Base-by-base conservation (phyloP, 2,888 invertebrate genomes). In the Meteorus cinctellus region DNA sequence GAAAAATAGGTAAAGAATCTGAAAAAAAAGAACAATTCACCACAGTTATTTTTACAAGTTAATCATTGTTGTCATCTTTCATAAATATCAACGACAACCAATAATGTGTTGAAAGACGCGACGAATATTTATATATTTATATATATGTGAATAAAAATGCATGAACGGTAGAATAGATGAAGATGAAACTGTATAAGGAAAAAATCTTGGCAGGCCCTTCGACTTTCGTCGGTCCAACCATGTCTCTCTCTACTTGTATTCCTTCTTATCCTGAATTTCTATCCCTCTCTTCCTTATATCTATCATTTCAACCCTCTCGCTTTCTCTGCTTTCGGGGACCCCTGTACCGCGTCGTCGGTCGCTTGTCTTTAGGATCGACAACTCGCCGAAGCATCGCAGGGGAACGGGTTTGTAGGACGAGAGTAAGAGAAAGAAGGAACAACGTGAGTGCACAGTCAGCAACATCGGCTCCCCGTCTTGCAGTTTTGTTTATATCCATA, bases 51-150 rank as follows among this genome's bases (percentile, higher is more conserved):
- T 78, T 80, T 78, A 81, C 19, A 81, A 82, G 82, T 85, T 84
- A 86, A 86, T 86, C 86, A 19, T 19, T 86, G 82, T 78, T 78
- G 81, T 75, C 83, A 85, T 86, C 83, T 84, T 81, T 78, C 12
- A 68, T 29, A 62, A 77, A 76, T 77, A 82, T 82, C 82, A 82
- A 82, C 82, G 82, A 75, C 74, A 76, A 74, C 70, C 10, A 48
- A 60, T 16, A 48, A 48, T n/a, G 16, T 73, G 72, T 51, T 81
- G 80, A 81, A 78, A 76, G 63, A 63, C 34, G n/a, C 34, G 29
- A 63, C 63, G n/a, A 1, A 34, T 34, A 36, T 34, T 19, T 34
- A 65, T 36, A 36, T 24, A 41, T 24, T 1, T 24, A 24, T 24
- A 24, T 24, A 24, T 24, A 24, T 24, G 19, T 34, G 16, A 16